These are phyloP conservation scores for Hymenopus coronatus DNA, from an alignment of 2,888 invertebrate genomes.

Conservation along the genomic window DNA sequence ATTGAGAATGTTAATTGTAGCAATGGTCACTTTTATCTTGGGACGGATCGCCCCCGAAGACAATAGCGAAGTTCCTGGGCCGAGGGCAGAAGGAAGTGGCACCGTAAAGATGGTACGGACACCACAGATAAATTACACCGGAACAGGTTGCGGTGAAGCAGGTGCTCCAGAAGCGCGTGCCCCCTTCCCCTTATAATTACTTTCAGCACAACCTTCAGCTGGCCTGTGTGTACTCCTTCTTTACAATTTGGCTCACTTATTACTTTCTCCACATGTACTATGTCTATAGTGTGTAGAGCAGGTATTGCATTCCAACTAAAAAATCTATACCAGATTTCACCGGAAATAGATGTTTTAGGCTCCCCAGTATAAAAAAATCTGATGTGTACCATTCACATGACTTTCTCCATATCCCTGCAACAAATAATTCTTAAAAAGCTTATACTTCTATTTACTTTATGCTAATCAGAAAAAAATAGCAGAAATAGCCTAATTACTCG, in stretches of 20 bases:
- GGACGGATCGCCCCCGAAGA: neutral
- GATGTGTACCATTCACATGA: too few relatives aligned
- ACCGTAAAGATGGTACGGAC: slow-evolving; percentile 18
- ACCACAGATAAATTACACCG: neutral
- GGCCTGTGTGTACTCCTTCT: neutral
- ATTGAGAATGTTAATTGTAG: neutral
- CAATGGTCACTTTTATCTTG: neutral
- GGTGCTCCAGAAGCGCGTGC: neutral
- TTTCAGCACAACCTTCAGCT: neutral
- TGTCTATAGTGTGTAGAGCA: too few relatives aligned
- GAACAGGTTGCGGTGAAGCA: neutral
- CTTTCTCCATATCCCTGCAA: too few relatives aligned
- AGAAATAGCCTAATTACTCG: too few relatives aligned
- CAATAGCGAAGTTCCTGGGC: neutral
- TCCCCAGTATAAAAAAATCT: too few relatives aligned
- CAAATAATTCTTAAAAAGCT: too few relatives aligned
- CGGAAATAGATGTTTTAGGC: too few relatives aligned
- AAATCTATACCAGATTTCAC: too few relatives aligned
- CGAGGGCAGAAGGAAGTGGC: neutral
- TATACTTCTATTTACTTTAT: too few relatives aligned
- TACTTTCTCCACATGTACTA: too few relatives aligned
- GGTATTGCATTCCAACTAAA: too few relatives aligned
- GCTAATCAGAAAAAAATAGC: too few relatives aligned
- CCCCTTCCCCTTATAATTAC: neutral
- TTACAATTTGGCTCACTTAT: neutral